These are phyloP conservation scores for Gopherus flavomarginatus DNA, from an alignment of 2,113 vertebrate genomes.

Conservation along the genomic window DNA sequence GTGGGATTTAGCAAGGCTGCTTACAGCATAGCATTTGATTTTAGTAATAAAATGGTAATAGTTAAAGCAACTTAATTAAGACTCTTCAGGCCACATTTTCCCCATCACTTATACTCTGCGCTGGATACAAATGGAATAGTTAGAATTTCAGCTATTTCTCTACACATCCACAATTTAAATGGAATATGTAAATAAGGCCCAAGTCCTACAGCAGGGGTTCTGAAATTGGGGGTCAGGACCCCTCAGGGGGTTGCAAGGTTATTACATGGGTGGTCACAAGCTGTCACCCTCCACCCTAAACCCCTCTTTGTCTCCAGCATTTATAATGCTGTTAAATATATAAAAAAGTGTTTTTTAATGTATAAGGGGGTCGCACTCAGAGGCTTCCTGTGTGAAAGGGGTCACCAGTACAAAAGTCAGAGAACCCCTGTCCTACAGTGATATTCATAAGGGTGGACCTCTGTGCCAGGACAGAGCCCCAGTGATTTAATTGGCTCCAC, in stretches of 20 bases:
- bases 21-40: not conserved
- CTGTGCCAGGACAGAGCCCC: not conserved
- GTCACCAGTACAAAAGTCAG: too few relatives aligned
- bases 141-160: not conserved
- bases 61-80: not conserved
- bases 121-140: not conserved
- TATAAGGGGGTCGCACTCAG: too few relatives aligned
- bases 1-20: not conserved
- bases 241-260: too few relatives aligned
- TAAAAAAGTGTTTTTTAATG: too few relatives aligned
- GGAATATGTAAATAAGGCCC: not conserved
- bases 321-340: too few relatives aligned
- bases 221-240: too few relatives aligned
- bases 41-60: not conserved
- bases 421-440: not conserved
- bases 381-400: too few relatives aligned
- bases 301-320: too few relatives aligned
- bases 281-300: too few relatives aligned
- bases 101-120: not conserved
- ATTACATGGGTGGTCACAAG: too few relatives aligned
- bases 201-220: not conserved
- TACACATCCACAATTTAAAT: accelerated
- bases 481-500: not conserved
- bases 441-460: not conserved
- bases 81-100: not conserved